phyloP scores from a whole-genome alignment of 2,113 vertebrate genomes.

The Sigmodon hispidus region DNA sequence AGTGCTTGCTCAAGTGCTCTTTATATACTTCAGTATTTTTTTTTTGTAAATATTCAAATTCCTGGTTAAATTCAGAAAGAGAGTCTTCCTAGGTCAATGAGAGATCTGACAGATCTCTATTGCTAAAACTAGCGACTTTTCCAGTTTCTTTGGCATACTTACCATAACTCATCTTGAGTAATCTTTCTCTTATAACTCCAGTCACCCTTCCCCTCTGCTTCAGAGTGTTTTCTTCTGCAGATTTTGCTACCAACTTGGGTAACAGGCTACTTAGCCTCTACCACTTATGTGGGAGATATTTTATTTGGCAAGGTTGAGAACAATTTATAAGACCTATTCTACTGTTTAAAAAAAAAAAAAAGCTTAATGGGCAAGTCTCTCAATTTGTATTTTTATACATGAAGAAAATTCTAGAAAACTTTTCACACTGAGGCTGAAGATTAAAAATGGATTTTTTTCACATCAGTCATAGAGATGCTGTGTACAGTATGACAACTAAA shows the following conservation, averaged over 20 bases:
- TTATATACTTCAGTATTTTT: background rate
- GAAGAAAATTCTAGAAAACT: background rate
- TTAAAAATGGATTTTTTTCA: conserved; percentile 17
- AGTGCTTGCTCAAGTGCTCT: conserved; percentile 25
- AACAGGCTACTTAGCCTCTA: background rate
- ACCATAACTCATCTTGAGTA: background rate
- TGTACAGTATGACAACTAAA: background rate
- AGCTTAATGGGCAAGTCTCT: background rate
- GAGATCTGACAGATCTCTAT: background rate
- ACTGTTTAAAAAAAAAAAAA: background rate
- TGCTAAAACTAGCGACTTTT: background rate
- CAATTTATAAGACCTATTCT: background rate
- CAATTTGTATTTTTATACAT: background rate
- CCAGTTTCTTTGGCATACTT: background rate
- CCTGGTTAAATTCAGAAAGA: background rate
- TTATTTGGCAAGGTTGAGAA: background rate
- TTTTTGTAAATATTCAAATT: conserved; percentile 28
- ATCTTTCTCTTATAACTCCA: background rate
- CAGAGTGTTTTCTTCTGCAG: background rate
- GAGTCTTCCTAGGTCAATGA: background rate
- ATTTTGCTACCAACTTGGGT: background rate
- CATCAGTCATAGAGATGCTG: background rate
- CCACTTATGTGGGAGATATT: background rate
- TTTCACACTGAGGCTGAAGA: background rate
- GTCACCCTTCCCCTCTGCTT: background rate